Evolutionary conservation across 2,113 vertebrate genomes (phyloP).

Genomic region (Tichodroma muraria): DNA sequence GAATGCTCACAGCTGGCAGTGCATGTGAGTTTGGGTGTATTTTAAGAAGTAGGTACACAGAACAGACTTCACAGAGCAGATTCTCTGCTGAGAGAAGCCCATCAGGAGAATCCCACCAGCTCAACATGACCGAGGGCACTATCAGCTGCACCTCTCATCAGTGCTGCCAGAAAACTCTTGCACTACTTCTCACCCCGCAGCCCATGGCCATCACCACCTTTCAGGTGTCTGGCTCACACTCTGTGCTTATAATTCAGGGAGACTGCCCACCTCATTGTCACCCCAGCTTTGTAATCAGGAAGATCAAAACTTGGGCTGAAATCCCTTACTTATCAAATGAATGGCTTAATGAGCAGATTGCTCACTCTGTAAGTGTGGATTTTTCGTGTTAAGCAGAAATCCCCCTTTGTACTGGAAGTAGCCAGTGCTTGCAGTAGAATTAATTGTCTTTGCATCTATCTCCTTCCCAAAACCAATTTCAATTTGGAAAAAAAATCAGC

Average conservation of each 20-base stretch:
- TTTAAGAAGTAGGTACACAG: background rate
- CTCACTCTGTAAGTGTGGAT: background rate
- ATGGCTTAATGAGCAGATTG: background rate
- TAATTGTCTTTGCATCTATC: background rate
- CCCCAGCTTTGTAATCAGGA: background rate
- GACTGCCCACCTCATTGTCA: background rate
- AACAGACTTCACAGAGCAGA: background rate
- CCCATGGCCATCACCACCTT: background rate
- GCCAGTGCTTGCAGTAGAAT: background rate
- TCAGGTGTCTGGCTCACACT: background rate
- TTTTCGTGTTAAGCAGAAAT: background rate
- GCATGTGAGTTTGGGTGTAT: background rate
- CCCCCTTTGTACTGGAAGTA: background rate
- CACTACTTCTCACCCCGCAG: background rate
- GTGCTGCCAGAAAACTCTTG: background rate
- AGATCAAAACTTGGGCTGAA: background rate
- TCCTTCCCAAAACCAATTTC: background rate
- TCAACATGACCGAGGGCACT: no score
- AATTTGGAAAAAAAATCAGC: background rate
- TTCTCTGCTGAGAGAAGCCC: background rate
- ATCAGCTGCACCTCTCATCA: background rate
- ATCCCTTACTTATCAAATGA: background rate
- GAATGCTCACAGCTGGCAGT: background rate
- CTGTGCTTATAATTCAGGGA: background rate
- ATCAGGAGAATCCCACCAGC: background rate